Evolutionary conservation across 2,113 vertebrate genomes (phyloP).

Genomic region (Ochotona curzoniae): DNA sequence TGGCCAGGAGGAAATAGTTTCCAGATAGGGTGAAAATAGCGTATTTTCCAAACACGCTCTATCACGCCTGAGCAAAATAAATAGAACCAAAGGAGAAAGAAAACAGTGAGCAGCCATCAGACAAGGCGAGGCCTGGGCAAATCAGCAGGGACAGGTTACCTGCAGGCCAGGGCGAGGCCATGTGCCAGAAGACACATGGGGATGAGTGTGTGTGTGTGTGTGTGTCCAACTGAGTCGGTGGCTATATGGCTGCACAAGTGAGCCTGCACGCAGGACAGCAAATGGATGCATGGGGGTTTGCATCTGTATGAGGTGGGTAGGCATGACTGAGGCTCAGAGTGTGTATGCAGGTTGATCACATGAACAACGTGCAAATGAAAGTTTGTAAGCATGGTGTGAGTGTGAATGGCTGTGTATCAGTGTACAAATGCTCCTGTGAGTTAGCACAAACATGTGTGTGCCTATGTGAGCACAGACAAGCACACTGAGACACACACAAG

Average conservation of each 20-base stretch:
- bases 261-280: neutral
- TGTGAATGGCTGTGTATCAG: neutral
- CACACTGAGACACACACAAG: neutral
- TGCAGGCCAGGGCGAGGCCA: neutral
- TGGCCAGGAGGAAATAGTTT: conserved; percentile 63
- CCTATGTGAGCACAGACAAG: too few relatives aligned
- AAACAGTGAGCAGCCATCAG: conserved; percentile 5
- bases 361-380: neutral
- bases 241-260: neutral
- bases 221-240: neutral
- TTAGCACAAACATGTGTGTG: neutral
- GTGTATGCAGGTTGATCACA: neutral
- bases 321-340: neutral
- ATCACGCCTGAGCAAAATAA: conserved; percentile 74
- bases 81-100: conserved; percentile 63
- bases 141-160: neutral
- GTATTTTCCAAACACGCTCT: conserved; percentile 77
- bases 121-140: neutral
- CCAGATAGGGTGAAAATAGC: conserved; percentile 81
- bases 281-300: neutral
- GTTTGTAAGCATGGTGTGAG: neutral
- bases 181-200: neutral
- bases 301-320: too few relatives aligned
- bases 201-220: neutral
- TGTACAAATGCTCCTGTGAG: neutral